Base-by-base conservation (phyloP, 2,113 vertebrate species). In the Spea multiplicata region DNA sequence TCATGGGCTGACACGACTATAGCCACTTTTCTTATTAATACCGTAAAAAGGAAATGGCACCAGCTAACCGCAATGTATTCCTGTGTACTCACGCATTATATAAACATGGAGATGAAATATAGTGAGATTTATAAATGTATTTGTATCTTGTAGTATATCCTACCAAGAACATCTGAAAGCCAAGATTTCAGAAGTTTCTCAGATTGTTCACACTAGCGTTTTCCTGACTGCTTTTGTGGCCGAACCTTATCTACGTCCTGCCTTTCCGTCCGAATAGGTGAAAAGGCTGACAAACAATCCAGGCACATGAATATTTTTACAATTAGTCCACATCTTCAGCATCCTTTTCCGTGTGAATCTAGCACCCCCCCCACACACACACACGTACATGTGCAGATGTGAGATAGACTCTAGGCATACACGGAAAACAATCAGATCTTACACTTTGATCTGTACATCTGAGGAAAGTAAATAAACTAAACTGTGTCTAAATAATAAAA, bases 381-480 rank as follows among this genome's bases (percentile, higher is more conserved):
- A 1, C 4, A 13, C 59, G 12, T 49, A 59, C 44, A 4, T 68
- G 44, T 72, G 13, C 67, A 64, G 47, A 66, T 59, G 30, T 49
- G 14, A 70, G 47, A 70, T 70, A 50, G 47, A 50, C n/a, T 50
- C 5, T 5, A 16, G 67, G 61, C 13, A 49, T 49, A 17, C 1
- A 3, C 16, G 50, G 67, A 70, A 73, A 66, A 79, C 77, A 79
- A 66, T 66, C 52, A 59, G 49, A 8, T 16, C 69, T 13, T 46
- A 9, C 44, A 47, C 71, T 79, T 79, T 79, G 77, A 79, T 79
- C 77, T 73, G 49, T n/a, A 79, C 61, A 73, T 79, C 77, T 79
- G 61, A 79, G 46, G 52, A 73, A 79, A 73, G 9, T 57, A 76
- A 76, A 71, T 73, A 79, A 72, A 79, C 62, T 73, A 55, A 62